Evolutionary conservation across 2,113 vertebrate species (phyloP), one percentile per base, ranked within the genome.

Genomic region (Miniopterus natalensis): DNA sequence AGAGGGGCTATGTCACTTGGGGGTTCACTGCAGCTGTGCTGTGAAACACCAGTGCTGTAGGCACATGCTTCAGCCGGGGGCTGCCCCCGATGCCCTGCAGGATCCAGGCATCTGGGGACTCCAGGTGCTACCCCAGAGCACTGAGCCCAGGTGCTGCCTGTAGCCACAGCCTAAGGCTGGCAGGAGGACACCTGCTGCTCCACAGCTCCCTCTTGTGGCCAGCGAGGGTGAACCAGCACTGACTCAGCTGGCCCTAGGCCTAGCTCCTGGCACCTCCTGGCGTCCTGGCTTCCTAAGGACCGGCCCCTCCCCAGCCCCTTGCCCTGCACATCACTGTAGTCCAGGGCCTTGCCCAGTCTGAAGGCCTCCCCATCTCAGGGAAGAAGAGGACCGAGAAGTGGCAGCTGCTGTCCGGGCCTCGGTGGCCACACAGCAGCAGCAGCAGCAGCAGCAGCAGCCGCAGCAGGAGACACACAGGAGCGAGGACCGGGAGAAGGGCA

Each of bases 371-470:
- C 49, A 81, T 95, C 84, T 92, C 94, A 99, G 99, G 96, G 99
- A 99, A 78, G 99, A 99, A 80, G 99, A 99, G 77, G 99, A 99
- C 97, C 97, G 99, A 83, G 99, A 99, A 2, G 66, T 99, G 75
- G 99, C 99, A 6, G 99, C 99, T 6, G 99, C 99, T 0, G 98
- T 99, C 94, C 98, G 99, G 94, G 99, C 99, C 0, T 99, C 99
- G 0, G 96, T 99, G 89, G 99, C 99, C 0, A 98, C 97, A 47
- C 95, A 99, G 57, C 95, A 98, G 57, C 99, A 99, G 94, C 99
- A 99, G 3, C 99, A 99, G 3, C 36, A 36, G 36, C 36, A 36
- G 36, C 36, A 36, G 36, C 95, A 99, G 57, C 95, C 98, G 57
- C 99, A 99, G 94, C 99, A 99, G 3, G 99, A 99, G 95, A 98